phyloP scores from a whole-genome alignment of 1,140 invertebrate species.

The Sesamia nonagrioides region DNA sequence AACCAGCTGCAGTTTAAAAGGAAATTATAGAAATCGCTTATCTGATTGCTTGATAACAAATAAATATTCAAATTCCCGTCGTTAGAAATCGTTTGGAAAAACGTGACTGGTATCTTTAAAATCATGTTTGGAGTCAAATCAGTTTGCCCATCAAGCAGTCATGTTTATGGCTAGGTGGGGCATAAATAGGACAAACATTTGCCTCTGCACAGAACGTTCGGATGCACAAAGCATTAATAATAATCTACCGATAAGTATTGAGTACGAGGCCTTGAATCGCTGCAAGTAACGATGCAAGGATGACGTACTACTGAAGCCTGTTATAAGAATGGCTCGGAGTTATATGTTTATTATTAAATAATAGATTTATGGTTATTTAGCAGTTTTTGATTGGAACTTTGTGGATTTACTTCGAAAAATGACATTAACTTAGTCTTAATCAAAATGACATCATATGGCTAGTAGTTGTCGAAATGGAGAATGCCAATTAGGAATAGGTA shows the following conservation, averaged over 20 bases:
- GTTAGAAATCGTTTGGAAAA: not conserved
- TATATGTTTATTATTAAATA: constrained; percentile 6
- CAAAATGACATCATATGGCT: not conserved
- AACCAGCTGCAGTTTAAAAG: constrained; percentile 1
- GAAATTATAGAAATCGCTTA: not conserved
- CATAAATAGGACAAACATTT: constrained; percentile 41
- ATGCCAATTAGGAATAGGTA: too few relatives aligned
- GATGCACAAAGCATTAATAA: constrained; percentile 36
- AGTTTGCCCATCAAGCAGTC: not conserved
- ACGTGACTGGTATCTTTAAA: not conserved
- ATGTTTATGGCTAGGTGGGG: not conserved
- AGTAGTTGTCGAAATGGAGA: too few relatives aligned
- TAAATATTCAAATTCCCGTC: constrained; percentile 2
- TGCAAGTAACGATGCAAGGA: constrained; percentile 26
- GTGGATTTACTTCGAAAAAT: too few relatives aligned
- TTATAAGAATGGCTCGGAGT: constrained; percentile 6
- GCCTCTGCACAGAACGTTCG: not conserved
- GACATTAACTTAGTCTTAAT: not conserved
- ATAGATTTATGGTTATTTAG: constrained; percentile 3
- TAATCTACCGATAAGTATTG: constrained; percentile 42
- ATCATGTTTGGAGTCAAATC: constrained; percentile 6
- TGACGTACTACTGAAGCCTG: constrained; percentile 40
- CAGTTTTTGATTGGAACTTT: too few relatives aligned
- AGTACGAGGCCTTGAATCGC: constrained; percentile 34
- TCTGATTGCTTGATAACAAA: not conserved